Evolutionary conservation across 2,888 invertebrate species (phyloP), one percentile per base, ranked within the genome.

Genomic region (Lacanobia wlatinum): DNA sequence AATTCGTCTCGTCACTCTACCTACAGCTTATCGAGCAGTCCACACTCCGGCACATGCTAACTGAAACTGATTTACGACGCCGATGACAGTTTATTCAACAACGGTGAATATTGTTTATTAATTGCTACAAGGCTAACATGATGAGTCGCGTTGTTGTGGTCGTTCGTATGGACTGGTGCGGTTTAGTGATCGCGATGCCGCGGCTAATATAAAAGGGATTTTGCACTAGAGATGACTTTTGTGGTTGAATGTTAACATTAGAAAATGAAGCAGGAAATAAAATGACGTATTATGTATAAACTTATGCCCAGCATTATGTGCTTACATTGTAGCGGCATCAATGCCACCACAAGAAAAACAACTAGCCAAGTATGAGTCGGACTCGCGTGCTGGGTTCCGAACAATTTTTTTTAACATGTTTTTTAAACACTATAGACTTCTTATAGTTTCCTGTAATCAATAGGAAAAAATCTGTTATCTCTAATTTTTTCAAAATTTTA

Each of bases 21-120:
- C 87, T 87, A 84, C 86, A 90, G 94, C 93, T 95, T 95, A 95
- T 94, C 95, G 91, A 90, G 84, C 90, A 90, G 88, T 90, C 90
- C 92, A 91, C 94, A 93, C 91, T 89, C 90, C 84, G 88, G 89
- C 92, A 91, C 91, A 91, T 92, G 92, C 90, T 90, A 92, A 93
- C 93, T 93, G 92, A 93, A 94, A 91, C 94, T 93, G 93, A 95
- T 95, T 94, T 94, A 95, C 91, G 91, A 89, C 90, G 85, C 86
- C 89, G 88, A 88, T 90, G 92, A 92, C 89, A 90, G 92, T 91
- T 92, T 90, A 91, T 92, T 90, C 88, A 90, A 86, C 88, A 86
- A 87, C 83, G 86, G 83, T 83, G 87, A 83, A 89, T 89, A 87
- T 86, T 83, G 88, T 90, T 90, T 90, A 91, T 90, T 92, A 90